These are phyloP conservation scores for Suillia variegata DNA, from an alignment of 2,888 invertebrate genomes.

Conservation along the genomic window DNA sequence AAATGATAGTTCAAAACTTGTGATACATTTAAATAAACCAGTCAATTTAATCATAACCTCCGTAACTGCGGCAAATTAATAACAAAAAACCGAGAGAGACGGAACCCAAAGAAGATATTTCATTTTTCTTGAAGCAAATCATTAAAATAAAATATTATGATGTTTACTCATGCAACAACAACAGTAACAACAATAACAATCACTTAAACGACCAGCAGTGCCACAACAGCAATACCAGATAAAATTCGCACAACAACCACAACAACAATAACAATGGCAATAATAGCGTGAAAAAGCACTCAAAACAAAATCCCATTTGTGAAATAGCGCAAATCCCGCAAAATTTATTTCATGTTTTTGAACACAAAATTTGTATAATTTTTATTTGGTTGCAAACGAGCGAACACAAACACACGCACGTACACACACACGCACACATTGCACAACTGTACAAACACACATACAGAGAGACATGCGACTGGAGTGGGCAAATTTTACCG, in stretches of 20 bases:
- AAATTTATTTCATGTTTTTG: constrained; percentile 11
- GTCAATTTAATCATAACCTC: too few relatives aligned
- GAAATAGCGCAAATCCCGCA: constrained; percentile 1
- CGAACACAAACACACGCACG: too few relatives aligned
- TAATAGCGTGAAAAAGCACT: not conserved
- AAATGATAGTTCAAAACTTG: too few relatives aligned
- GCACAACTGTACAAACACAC: not conserved
- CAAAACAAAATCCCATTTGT: not conserved
- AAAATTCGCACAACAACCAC: not conserved
- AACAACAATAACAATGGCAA: not conserved
- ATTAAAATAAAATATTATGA: not conserved
- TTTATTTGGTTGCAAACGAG: not conserved
- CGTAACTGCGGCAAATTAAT: too few relatives aligned
- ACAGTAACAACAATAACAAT: not conserved
- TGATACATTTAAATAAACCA: too few relatives aligned
- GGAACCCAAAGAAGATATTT: not conserved
- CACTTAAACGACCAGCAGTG: not conserved
- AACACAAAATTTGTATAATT: not conserved
- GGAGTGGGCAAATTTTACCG: too few relatives aligned
- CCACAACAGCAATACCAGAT: not conserved
- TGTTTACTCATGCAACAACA: not conserved
- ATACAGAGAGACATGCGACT: too few relatives aligned
- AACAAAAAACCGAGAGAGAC: too few relatives aligned
- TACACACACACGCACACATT: too few relatives aligned
- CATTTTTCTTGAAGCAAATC: not conserved